Conservation (phyloP, 2,113 vertebrate genomes). For the Potamarius usumacintae region DNA sequence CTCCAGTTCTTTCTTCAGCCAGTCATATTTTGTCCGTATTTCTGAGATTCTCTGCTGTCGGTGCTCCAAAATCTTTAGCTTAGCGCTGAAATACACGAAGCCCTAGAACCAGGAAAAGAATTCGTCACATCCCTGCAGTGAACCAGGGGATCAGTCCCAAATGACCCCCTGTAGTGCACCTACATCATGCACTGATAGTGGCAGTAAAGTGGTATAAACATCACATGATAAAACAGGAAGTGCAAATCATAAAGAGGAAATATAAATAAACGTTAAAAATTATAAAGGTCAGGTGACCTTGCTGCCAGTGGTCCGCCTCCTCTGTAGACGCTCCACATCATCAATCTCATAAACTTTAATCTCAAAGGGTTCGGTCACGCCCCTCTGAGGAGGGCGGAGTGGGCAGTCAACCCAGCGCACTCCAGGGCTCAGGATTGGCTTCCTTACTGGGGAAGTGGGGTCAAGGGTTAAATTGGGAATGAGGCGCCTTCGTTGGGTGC, state of each 20-base stretch:
- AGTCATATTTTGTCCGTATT: slow-evolving; percentile 90
- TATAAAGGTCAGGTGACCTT: slow-evolving; percentile 76
- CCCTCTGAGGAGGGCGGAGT: slow-evolving; percentile 77
- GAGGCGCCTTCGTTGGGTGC: slow-evolving; percentile 89
- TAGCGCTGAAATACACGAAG: slow-evolving; percentile 82
- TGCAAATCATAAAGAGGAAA: neutral
- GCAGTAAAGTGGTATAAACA: neutral
- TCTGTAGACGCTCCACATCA: slow-evolving; percentile 91
- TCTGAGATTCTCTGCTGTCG: slow-evolving; percentile 94
- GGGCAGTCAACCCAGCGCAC: slow-evolving; percentile 96
- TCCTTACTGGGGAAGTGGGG: slow-evolving; percentile 80
- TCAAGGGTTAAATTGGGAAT: slow-evolving; percentile 89
- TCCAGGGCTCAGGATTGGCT: slow-evolving; percentile 78
- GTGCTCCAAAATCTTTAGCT: slow-evolving; percentile 87
- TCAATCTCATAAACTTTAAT: slow-evolving; percentile 99
- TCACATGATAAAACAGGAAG: neutral
- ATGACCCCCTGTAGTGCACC: neutral
- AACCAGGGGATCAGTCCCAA: neutral
- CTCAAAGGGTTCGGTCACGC: slow-evolving; percentile 86
- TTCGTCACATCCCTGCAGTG: neutral
- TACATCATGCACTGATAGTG: neutral
- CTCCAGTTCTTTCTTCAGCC: slow-evolving; percentile 95
- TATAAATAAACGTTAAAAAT: neutral
- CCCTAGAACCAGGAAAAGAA: slow-evolving; percentile 70
- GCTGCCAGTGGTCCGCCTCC: slow-evolving; percentile 75